Evolutionary conservation across 35 echinoderm and acorn worm species (phyloP).

Genomic region (Ophiothrix spiculata): DNA sequence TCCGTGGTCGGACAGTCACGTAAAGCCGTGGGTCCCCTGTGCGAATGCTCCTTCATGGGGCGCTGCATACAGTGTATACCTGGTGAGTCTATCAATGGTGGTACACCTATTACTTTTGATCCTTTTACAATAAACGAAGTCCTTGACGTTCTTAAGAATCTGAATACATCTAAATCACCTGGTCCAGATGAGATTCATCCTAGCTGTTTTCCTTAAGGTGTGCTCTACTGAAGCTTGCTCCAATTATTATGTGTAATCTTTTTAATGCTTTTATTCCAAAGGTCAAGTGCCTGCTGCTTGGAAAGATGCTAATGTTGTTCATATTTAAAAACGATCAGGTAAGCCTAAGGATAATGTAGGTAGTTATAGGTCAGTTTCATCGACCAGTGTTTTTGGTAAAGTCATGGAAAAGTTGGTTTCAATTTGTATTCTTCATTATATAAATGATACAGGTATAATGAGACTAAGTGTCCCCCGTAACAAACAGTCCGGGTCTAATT

Average conservation of each 20-base stretch:
- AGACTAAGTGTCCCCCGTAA: too few species aligned
- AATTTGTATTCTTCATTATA: not conserved
- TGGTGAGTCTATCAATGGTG: not conserved
- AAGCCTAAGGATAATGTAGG: constrained; percentile 4
- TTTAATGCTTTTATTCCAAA: not conserved
- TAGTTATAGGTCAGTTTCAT: not conserved
- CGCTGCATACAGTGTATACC: too few species aligned
- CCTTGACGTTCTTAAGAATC: not conserved
- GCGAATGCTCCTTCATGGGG: too few species aligned
- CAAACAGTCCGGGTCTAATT: too few species aligned
- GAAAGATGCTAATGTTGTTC: not conserved
- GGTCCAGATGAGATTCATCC: not conserved
- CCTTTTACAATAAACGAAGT: not conserved
- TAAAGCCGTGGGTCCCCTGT: too few species aligned
- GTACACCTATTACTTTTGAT: not conserved
- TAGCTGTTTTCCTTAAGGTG: not conserved
- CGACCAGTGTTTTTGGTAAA: not conserved
- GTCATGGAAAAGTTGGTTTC: not conserved
- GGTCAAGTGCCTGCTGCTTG: not conserved
- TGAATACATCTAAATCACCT: not conserved
- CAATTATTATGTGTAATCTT: not conserved
- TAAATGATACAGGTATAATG: not conserved
- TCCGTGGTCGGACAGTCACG: too few species aligned
- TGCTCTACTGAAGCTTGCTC: too few species aligned
- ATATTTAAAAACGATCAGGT: not conserved